phyloP scores from a whole-genome alignment of 2,888 invertebrate genomes.

The Tipula lateralis region DNA sequence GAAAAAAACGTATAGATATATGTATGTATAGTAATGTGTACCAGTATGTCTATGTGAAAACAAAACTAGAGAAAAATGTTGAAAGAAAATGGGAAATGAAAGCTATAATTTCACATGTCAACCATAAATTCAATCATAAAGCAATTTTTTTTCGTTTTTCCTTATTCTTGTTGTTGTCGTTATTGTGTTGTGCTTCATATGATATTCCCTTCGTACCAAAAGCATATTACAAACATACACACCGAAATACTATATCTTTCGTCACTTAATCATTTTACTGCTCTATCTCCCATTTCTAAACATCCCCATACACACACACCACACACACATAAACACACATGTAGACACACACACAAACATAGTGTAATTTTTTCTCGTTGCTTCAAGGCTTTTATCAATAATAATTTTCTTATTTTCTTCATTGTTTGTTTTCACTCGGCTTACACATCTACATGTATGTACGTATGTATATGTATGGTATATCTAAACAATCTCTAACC shows the following conservation, averaged over 20 bases:
- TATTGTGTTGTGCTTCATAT: not conserved
- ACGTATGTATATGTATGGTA: too few relatives aligned
- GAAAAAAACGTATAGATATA: not conserved
- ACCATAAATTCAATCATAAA: constrained; percentile 29
- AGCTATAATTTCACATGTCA: constrained; percentile 27
- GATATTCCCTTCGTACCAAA: not conserved
- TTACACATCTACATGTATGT: too few relatives aligned
- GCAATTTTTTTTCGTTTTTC: not conserved
- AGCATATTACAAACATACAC: not conserved
- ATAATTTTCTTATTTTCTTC: constrained; percentile 26
- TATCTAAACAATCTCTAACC: constrained; percentile 1
- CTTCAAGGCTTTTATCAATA: constrained; percentile 27
- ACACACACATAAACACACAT: not conserved
- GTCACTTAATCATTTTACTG: constrained; percentile 25
- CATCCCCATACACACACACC: not conserved
- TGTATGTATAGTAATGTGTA: not conserved
- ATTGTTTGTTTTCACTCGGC: not conserved
- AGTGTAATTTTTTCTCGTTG: not conserved
- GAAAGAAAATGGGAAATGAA: constrained; percentile 24
- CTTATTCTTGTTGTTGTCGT: not conserved
- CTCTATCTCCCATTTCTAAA: not conserved
- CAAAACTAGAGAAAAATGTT: not conserved
- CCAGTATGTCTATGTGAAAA: not conserved
- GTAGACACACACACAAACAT: not conserved
- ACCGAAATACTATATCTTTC: not conserved